Evolutionary conservation across 2,113 vertebrate species (phyloP).

Genomic region (Clarias macrocephalus): DNA sequence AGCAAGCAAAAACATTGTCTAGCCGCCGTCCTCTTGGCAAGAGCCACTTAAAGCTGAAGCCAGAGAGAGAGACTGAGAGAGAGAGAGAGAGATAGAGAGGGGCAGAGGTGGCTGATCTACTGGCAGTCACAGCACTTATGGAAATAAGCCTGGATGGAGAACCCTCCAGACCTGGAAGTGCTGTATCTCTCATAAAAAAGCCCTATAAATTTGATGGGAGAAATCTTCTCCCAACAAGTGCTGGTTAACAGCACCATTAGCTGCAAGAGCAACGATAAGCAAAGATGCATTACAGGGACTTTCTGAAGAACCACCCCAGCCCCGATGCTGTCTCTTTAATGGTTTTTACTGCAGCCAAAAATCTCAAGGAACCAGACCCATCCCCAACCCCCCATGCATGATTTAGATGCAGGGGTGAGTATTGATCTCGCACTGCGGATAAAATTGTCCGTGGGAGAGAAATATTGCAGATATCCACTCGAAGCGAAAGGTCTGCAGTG

Average conservation of each 20-base stretch:
- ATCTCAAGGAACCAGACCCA: conserved; percentile 37
- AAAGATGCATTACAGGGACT: conserved; percentile 34
- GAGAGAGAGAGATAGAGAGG: conserved; percentile 10
- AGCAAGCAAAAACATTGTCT: conserved; percentile 30
- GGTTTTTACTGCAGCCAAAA: conserved; percentile 47
- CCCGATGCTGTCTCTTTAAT: conserved; percentile 40
- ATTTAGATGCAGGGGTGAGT: conserved; percentile 56
- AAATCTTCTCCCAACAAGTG: conserved; percentile 48
- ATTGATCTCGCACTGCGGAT: conserved; percentile 60
- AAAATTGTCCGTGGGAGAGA: conserved; percentile 58
- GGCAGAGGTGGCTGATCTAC: conserved; percentile 41
- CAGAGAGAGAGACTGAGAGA: conserved; percentile 17
- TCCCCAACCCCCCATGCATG: conserved; percentile 40
- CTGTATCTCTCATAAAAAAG: conserved; percentile 55
- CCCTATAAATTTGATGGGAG: conserved; percentile 56
- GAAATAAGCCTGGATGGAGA: conserved; percentile 52
- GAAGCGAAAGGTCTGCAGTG: conserved; percentile 34
- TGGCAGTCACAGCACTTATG: conserved; percentile 53
- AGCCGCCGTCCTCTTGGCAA: conserved; percentile 43
- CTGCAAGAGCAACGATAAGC: conserved; percentile 42
- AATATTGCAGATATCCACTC: conserved; percentile 58
- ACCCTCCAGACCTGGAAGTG: conserved; percentile 46
- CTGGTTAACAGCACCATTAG: conserved; percentile 56
- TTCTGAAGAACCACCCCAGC: conserved; percentile 37
- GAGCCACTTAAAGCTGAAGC: conserved; percentile 29